phyloP scores from a whole-genome alignment of 2,113 vertebrate species.

The Notiomystis cincta region DNA sequence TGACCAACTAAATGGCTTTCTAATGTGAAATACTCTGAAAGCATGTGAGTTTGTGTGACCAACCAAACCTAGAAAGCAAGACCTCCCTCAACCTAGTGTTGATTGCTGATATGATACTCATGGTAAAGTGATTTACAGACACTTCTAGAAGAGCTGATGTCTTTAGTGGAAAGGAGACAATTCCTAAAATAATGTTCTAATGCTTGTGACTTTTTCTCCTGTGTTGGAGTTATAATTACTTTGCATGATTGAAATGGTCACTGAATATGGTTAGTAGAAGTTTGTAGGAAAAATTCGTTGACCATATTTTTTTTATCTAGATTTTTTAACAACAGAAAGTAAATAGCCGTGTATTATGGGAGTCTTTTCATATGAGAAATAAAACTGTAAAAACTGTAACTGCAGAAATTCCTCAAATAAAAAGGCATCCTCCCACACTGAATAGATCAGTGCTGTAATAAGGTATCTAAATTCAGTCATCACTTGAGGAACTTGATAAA shows the following conservation, averaged over 20 bases:
- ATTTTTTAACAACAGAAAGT: background rate
- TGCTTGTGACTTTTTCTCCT: background rate
- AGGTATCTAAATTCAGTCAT: background rate
- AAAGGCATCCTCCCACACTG: background rate
- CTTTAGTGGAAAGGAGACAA: background rate
- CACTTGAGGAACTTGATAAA: background rate
- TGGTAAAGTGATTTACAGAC: background rate
- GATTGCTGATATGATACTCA: background rate
- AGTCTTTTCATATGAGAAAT: background rate
- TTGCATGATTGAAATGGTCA: background rate
- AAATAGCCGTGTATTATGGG: background rate
- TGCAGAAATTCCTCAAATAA: background rate
- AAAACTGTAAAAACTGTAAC: background rate
- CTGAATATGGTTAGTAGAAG: background rate
- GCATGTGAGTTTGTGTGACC: background rate
- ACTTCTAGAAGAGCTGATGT: background rate
- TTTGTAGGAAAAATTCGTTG: background rate
- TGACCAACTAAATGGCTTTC: background rate
- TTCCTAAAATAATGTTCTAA: background rate
- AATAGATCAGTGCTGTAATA: background rate
- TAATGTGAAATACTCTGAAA: background rate
- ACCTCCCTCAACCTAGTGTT: background rate
- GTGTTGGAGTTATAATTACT: background rate
- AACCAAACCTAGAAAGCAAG: background rate
- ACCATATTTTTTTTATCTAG: background rate